phyloP scores from a whole-genome alignment of 2,113 vertebrate species.

The Saccopteryx bilineata region DNA sequence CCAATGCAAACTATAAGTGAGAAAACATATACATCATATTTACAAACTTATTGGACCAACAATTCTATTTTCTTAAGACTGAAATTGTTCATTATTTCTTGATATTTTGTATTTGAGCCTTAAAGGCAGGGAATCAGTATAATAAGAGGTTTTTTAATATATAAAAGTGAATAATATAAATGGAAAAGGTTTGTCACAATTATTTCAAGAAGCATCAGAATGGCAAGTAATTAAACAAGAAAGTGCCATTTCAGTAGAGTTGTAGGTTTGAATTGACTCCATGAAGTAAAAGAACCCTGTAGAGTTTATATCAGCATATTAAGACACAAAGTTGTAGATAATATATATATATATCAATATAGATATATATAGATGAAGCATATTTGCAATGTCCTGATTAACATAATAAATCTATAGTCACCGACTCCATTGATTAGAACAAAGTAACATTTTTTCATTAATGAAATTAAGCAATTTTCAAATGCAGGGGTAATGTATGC shows the following conservation, averaged over 20 bases:
- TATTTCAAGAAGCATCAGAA: neutral
- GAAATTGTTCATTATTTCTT: neutral
- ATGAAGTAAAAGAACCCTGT: slow-evolving; percentile 10
- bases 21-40: no score
- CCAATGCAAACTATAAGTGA: no score
- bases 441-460: neutral
- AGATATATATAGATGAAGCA: neutral
- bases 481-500: neutral
- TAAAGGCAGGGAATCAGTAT: neutral
- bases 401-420: neutral
- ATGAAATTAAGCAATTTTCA: neutral
- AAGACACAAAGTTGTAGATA: neutral
- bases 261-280: neutral
- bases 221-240: slow-evolving; percentile 54
- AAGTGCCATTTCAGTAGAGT: neutral
- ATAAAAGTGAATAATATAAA: slow-evolving; percentile 33
- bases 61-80: neutral
- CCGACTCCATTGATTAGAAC: neutral
- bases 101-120: slow-evolving; percentile 32
- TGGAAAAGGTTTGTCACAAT: slow-evolving; percentile 45
- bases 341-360: neutral
- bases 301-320: neutral
- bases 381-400: neutral
- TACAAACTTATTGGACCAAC: no score
- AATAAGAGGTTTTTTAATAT: neutral